Evolutionary conservation across 1,140 invertebrate species (phyloP), one percentile per base, ranked within the genome.

Genomic region (Neodiprion virginianus): DNA sequence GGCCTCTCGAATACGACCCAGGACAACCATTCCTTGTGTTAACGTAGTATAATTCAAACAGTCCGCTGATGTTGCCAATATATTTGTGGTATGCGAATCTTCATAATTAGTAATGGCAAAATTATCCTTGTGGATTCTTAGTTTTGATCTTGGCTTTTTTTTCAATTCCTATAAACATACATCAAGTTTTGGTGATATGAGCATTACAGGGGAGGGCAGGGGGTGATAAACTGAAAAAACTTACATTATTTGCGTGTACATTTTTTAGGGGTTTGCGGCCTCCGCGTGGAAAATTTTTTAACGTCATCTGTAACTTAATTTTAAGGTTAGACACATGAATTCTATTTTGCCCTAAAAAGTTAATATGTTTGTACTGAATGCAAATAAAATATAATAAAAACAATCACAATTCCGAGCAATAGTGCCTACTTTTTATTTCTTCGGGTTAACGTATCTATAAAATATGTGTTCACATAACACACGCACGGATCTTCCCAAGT

Each of bases 1-100:
- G 1, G 91, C 81, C 75, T 88, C 77, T 53, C 81, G 82, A 72
- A 94, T 82, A 78, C 92, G 85, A 1, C 90, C 91, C 23, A 93
- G 79, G 8, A 93, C 77, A 7, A 89, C 75, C 81, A 92, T 89
- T 23, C 91, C 92, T 85, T 89, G 78, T 3, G 71, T 72, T 74
- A 86, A 49, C 65, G 74, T 75, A 4, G 71, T 47, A 23, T 76
- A 79, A 1, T 74, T 80, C 75, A 88, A 79, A 76, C 81, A 76
- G 48, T 81, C 77, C 4, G 84, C 83, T 48, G 74, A 77, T 28
- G 76, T 79, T 0, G 81, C 71, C 21, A 76, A 7, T 69, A 61
- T 12, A 12, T 61, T 61, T 17, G 4, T 61, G 4, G n/a, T 61
- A 14, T 17, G 11, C 3, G 8, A 61, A 61, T 61, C 53, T 61